These are phyloP conservation scores for Tenthredo scrophulariae DNA, from an alignment of 2,888 invertebrate species.

Conservation along the genomic window DNA sequence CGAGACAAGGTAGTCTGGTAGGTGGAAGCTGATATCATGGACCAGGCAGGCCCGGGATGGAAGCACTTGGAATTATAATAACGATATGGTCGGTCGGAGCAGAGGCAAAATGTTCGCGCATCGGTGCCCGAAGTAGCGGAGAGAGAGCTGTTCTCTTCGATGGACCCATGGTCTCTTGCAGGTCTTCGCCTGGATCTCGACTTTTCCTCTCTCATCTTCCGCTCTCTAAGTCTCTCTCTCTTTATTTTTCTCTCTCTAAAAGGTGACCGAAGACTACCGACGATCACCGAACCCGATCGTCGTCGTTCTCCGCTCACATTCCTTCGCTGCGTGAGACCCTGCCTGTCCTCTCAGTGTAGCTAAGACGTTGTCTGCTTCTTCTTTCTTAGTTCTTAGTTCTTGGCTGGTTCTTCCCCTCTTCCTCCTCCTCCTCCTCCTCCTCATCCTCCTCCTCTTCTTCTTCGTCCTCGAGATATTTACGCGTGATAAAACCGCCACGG, in stretches of 20 bases:
- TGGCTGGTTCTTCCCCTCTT: not conserved
- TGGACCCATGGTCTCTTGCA: not conserved
- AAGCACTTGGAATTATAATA: slow-evolving; percentile 50
- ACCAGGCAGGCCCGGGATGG: slow-evolving; percentile 37
- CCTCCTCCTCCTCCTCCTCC: not conserved
- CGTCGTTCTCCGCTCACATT: slow-evolving; percentile 51
- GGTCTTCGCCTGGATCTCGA: slow-evolving; percentile 1
- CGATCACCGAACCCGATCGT: slow-evolving; percentile 48
- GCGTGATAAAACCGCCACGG: slow-evolving; percentile 29
- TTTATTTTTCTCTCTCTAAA: slow-evolving; percentile 21
- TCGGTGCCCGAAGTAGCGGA: slow-evolving; percentile 2
- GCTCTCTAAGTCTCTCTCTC: not conserved
- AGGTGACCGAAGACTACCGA: slow-evolving; percentile 49
- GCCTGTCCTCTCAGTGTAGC: slow-evolving; percentile 48
- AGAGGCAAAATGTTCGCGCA: slow-evolving; percentile 49
- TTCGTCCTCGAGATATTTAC: slow-evolving; percentile 34
- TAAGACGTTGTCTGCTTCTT: slow-evolving; percentile 46
- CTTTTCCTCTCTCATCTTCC: slow-evolving; percentile 6
- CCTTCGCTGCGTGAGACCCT: slow-evolving; percentile 55
- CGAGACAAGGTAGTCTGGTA: not conserved
- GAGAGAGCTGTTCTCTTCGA: not conserved
- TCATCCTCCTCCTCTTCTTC: not conserved
- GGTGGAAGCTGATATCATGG: slow-evolving; percentile 20
- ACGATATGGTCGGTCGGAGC: slow-evolving; percentile 36
- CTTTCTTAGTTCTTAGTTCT: slow-evolving; percentile 29